These are phyloP conservation scores for Rhea pennata DNA, from an alignment of 2,113 vertebrate species.

Conservation along the genomic window DNA sequence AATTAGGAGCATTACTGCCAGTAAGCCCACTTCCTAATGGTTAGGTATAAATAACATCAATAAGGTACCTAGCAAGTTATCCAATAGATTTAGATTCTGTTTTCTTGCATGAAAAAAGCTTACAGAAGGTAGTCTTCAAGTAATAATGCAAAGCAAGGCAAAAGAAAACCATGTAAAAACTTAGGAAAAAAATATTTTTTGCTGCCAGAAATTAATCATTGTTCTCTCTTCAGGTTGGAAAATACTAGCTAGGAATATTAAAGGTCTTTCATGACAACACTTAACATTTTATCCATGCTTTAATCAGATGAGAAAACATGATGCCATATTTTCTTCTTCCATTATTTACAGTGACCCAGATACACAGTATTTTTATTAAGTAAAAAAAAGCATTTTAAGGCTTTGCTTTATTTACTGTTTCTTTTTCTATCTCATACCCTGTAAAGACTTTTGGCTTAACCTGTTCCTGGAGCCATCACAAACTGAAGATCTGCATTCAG, in stretches of 20 bases:
- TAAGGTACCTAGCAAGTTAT: constrained; percentile 23
- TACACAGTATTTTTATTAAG: not conserved
- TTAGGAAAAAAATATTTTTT: not conserved
- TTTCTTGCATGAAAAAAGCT: constrained; percentile 26
- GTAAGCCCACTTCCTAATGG: not conserved
- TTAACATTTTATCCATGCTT: not conserved
- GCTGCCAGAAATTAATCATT: not conserved
- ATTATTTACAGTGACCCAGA: not conserved
- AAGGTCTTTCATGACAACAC: not conserved
- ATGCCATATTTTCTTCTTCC: not conserved
- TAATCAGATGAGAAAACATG: not conserved
- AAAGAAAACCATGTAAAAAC: not conserved
- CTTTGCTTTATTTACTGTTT: not conserved
- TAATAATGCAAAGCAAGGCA: not conserved
- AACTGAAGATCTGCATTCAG: not conserved
- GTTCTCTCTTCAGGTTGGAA: not conserved
- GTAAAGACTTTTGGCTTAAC: not conserved
- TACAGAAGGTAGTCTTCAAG: not conserved
- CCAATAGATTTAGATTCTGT: constrained; percentile 1
- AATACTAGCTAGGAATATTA: not conserved
- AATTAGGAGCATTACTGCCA: not conserved
- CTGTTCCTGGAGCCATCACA: not conserved
- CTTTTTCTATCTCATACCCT: not conserved
- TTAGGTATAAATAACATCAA: constrained; percentile 8
- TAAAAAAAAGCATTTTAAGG: not conserved